Evolutionary conservation across 2,888 invertebrate genomes (phyloP).

Genomic region (Heliconius erato): DNA sequence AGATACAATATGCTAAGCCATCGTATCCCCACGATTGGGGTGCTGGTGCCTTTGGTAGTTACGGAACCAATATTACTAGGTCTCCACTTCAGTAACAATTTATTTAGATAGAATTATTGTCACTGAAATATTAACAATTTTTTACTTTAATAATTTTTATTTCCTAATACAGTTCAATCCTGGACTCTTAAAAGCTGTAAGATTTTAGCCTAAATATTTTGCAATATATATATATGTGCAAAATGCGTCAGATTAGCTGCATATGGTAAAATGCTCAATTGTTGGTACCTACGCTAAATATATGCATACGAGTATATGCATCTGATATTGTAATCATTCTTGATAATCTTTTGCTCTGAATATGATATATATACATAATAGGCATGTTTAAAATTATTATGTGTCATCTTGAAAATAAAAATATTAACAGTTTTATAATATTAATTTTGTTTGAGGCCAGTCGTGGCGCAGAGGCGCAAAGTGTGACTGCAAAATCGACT

Average conservation of each 20-base stretch:
- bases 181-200: neutral
- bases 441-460: no score
- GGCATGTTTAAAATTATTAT: no score
- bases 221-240: constrained; percentile 4
- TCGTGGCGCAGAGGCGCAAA: no score
- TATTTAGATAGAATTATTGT: neutral
- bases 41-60: no score
- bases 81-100: neutral
- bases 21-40: no score
- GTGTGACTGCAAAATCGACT: no score
- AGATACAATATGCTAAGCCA: no score
- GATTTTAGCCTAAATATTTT: neutral
- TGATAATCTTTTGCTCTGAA: constrained; percentile 25
- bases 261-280: constrained; percentile 30
- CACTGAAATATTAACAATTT: no score
- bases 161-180: neutral
- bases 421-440: no score
- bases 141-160: neutral
- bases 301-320: constrained; percentile 6
- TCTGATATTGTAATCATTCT: constrained; percentile 43
- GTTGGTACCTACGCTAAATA: constrained; percentile 20
- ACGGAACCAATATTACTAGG: no score
- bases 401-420: no score
- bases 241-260: constrained; percentile 14
- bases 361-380: neutral